These are phyloP conservation scores for Brassicogethes aeneus DNA, from an alignment of 2,888 invertebrate species.

Conservation along the genomic window DNA sequence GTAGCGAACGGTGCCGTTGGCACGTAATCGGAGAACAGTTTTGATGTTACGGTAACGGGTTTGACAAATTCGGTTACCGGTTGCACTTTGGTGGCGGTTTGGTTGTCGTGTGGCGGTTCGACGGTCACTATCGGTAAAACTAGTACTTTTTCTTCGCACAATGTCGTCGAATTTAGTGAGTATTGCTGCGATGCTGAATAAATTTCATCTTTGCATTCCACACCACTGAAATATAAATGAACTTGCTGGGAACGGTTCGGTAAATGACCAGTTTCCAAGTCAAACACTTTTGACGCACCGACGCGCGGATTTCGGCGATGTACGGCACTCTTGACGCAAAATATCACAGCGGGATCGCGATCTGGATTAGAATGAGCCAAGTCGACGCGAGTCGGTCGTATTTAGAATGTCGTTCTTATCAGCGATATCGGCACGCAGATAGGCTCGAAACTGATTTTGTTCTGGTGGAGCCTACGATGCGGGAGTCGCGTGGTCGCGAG, in stretches of 20 bases:
- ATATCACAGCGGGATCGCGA: not conserved
- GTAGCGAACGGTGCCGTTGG: conserved; percentile 5
- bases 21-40: not conserved
- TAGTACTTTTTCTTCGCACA: conserved; percentile 10
- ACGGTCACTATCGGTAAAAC: conserved; percentile 2
- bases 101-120: conserved; percentile 12
- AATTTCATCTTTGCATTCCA: conserved; percentile 71
- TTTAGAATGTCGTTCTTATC: not conserved
- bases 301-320: not conserved
- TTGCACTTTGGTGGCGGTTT: too few relatives aligned
- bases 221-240: conserved; percentile 62
- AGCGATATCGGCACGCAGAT: not conserved
- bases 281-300: not conserved
- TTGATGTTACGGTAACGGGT: conserved; percentile 11
- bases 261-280: conserved; percentile 2
- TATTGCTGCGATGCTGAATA: conserved; percentile 56
- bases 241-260: conserved; percentile 6
- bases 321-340: not conserved
- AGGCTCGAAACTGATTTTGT: not conserved
- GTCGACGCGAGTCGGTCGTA: not conserved
- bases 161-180: conserved; percentile 23
- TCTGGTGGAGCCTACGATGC: conserved; percentile 1
- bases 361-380: not conserved
- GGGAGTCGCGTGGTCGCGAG: conserved; percentile 10
- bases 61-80: conserved; percentile 19